These are phyloP conservation scores for Coreius guichenoti DNA, from an alignment of 2,797 vertebrate species.

Conservation along the genomic window DNA sequence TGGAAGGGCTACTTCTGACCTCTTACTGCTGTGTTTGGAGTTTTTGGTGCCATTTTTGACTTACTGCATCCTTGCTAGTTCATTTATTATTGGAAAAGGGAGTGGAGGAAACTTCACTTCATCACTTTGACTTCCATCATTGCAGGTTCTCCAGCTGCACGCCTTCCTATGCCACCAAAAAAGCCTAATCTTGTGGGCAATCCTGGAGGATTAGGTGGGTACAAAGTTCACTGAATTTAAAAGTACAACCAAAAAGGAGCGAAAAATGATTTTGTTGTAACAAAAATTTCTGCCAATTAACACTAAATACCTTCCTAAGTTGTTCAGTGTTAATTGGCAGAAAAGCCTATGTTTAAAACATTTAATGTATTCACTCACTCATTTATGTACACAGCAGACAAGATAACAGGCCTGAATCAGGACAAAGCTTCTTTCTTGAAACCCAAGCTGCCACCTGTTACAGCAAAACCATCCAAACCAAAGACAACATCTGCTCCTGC, in stretches of 20 bases:
- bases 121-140: constrained; percentile 26
- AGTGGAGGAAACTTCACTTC: background rate
- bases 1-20: background rate
- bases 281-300: background rate
- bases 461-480: constrained; percentile 69
- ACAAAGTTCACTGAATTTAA: background rate
- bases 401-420: constrained; percentile 64
- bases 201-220: constrained; percentile 69
- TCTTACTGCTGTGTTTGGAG: background rate
- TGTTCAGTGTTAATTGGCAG: too few relatives aligned
- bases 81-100: background rate
- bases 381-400: constrained; percentile 63
- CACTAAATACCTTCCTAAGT: background rate
- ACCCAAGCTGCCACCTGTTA: constrained; percentile 60
- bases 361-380: background rate
- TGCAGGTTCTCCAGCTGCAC: constrained; percentile 69
- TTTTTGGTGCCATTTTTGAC: background rate
- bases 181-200: constrained; percentile 73
- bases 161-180: constrained; percentile 58
- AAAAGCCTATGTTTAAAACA: background rate
- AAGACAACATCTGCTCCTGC: constrained; percentile 58
- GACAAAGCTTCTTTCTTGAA: constrained; percentile 68
- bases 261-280: background rate
- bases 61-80: background rate
- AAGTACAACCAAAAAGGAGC: background rate